phyloP scores from a whole-genome alignment of 2,113 vertebrate genomes.

The Microcebus ravelobensis region DNA sequence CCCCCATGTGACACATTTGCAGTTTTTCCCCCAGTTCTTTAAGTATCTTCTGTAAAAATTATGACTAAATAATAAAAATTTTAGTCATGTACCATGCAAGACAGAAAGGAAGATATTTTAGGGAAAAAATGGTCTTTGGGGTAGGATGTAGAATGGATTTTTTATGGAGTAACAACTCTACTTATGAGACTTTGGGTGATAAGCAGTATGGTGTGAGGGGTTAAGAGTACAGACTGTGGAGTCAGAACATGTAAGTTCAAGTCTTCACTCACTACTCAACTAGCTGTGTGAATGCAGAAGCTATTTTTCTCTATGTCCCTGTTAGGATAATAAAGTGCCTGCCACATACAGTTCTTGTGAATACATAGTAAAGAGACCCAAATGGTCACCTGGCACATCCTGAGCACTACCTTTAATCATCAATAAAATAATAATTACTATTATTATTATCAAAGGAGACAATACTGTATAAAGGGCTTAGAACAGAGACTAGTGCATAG shows the following conservation, averaged over 20 bases:
- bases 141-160: neutral
- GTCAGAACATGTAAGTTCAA: neutral
- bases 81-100: neutral
- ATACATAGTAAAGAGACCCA: neutral
- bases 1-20: neutral
- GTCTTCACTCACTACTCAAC: neutral
- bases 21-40: neutral
- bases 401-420: neutral
- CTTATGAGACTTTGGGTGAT: neutral
- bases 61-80: neutral
- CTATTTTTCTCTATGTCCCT: neutral
- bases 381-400: neutral
- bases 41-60: neutral
- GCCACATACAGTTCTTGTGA: neutral
- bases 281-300: neutral
- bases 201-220: neutral
- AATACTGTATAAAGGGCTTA: neutral
- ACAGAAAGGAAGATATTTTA: neutral
- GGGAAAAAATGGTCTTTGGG: neutral
- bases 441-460: neutral
- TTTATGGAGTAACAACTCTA: neutral
- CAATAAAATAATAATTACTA: neutral
- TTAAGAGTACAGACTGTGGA: neutral
- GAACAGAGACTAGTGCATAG: neutral
- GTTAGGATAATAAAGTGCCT: neutral